Evolutionary conservation across 2,113 vertebrate species (phyloP).

Genomic region (Myocastor coypus): DNA sequence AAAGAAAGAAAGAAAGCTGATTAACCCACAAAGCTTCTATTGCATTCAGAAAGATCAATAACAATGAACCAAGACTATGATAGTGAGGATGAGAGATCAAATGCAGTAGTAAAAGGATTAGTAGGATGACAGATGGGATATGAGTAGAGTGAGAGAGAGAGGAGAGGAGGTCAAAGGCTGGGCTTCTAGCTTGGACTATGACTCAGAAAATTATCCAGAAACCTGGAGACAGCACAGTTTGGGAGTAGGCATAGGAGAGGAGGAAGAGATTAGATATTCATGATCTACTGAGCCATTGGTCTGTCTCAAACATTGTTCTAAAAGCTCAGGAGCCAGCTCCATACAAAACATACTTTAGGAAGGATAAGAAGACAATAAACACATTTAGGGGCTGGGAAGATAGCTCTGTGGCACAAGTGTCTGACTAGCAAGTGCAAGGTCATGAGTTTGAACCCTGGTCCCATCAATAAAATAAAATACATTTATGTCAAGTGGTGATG

Average conservation of each 20-base stretch:
- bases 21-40: not conserved
- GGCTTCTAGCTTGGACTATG: not conserved
- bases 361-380: not conserved
- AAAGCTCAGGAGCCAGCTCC: not conserved
- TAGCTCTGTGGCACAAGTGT: no score
- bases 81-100: not conserved
- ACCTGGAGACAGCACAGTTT: not conserved
- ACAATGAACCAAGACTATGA: not conserved
- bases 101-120: not conserved
- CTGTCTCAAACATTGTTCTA: not conserved
- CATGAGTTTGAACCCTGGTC: no score
- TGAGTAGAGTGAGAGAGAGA: not conserved
- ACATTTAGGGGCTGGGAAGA: no score
- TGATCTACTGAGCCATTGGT: not conserved
- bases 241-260: not conserved
- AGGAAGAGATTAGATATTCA: not conserved
- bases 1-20: no score
- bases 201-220: not conserved
- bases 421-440: no score
- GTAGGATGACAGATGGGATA: not conserved
- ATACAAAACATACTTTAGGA: slow-evolving; percentile 4
- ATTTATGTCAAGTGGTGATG: not conserved
- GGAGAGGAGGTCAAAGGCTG: not conserved
- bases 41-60: not conserved
- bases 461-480: no score